Evolutionary conservation across 2,888 invertebrate species (phyloP).

Genomic region (Molorchus minor): DNA sequence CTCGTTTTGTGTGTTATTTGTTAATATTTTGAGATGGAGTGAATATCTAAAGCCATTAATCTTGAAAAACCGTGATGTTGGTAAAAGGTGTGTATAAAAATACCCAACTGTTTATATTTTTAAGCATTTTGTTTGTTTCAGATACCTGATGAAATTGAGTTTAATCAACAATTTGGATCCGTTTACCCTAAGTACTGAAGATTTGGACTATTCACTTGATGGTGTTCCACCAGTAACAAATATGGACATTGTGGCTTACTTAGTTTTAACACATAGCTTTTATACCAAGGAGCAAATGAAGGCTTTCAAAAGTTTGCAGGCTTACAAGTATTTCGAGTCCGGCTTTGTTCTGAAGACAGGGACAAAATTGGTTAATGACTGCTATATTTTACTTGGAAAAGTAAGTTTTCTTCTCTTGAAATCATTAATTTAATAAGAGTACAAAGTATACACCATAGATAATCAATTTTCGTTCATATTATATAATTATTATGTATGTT

Average conservation of each 20-base stretch:
- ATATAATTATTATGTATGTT: no score
- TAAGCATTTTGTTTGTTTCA: background rate
- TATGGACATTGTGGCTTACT: background rate
- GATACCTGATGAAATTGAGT: background rate
- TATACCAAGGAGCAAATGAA: background rate
- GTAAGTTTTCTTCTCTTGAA: slow-evolving; percentile 17
- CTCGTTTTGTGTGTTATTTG: no score
- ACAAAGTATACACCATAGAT: no score
- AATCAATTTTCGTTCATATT: no score
- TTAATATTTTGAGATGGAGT: no score
- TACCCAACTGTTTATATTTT: no score
- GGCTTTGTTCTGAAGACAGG: slow-evolving; percentile 17
- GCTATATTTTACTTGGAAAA: slow-evolving; percentile 18
- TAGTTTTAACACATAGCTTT: background rate
- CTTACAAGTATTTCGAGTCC: slow-evolving; percentile 16
- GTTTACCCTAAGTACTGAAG: background rate
- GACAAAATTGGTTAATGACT: slow-evolving; percentile 10
- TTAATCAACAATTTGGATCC: background rate
- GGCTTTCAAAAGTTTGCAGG: slow-evolving; percentile 3
- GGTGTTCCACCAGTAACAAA: background rate
- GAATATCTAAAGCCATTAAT: no score
- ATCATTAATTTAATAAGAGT: no score
- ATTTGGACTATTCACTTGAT: background rate
- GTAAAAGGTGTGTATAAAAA: no score
- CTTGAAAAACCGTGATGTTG: no score